Evolutionary conservation across 1,140 invertebrate species (phyloP), one percentile per base, ranked within the genome.

Genomic region (Papilio xuthus): DNA sequence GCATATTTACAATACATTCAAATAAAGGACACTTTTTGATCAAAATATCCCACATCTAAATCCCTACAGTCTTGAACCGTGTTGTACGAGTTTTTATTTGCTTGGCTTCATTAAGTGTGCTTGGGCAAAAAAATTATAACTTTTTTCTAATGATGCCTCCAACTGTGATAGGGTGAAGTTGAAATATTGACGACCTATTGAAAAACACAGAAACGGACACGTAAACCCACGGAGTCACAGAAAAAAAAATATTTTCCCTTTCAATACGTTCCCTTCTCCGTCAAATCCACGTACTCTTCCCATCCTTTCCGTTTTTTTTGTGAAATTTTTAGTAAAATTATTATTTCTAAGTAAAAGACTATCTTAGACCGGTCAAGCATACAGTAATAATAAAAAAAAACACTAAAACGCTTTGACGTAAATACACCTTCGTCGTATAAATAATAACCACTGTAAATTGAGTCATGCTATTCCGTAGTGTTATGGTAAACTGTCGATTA

Each of bases 61-160:
- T 37, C 10, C 69, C 8, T 70, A 15, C 8, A 47, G 47, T 47
- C 20, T 50, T 8, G 71, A 73, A 73, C 71, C 71, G 41, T 12
- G 3, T 73, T 47, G 18, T 73, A 73, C 12, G 20, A 42, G n/a
- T 73, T 73, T 73, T 73, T 73, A 26, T 71, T 71, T 41, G 2
- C 18, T 44, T 44, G 56, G 26, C 26, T 73, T 47, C 41, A 44
- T 73, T 73, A 71, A 50, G 37, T 73, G 60, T 32, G 13, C 13
- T 26, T 67, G 60, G 60, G 26, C 26, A 67, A 67, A 67, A 67
- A 67, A 67, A 12, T 15, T 67, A 60, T 67, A 67, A 67, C 23
- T 47, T 73, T 47, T n/a, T 42, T 73, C 13, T 73, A 73, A 73
- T 73, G 41, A 73, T 72, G 42, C 9, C 37, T 26, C 71, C 71